A percentile compares a stretch with the other conserved stretches of the same genome.
Evolutionary conservation across 2,113 vertebrate genomes (phyloP).

Genomic region (Morphnarchus princeps): DNA sequence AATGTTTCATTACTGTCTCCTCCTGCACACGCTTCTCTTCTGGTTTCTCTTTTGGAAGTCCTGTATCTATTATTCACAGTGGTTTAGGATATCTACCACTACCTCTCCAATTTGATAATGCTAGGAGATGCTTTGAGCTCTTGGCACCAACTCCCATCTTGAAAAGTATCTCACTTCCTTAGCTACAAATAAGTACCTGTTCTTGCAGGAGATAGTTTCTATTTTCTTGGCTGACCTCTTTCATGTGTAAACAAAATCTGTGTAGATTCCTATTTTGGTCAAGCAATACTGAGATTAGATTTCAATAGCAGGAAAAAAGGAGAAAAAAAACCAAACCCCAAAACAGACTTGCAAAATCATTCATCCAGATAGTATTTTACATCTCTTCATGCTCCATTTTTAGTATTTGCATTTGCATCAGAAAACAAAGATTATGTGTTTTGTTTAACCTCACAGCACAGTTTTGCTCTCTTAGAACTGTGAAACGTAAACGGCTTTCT

Average conservation of each 20-base stretch:
- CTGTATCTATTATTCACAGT: background rate
- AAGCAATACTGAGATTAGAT: background rate
- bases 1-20: background rate
- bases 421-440: background rate
- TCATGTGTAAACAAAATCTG: background rate
- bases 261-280: background rate
- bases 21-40: background rate
- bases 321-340: background rate
- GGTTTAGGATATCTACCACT: background rate
- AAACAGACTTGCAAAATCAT: background rate
- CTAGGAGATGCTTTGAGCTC: background rate
- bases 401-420: background rate
- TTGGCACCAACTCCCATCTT: background rate
- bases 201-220: background rate
- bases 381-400: background rate
- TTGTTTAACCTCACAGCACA: background rate
- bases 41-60: background rate
- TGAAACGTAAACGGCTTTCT: background rate
- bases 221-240: background rate
- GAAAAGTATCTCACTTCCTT: background rate
- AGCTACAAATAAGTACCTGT: background rate
- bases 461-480: background rate
- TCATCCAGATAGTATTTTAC: background rate
- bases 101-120: background rate
- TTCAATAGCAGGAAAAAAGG: background rate